Evolutionary conservation across 2,113 vertebrate genomes (phyloP), one percentile per base, ranked within the genome.

Genomic region (Sylvilagus bachmani): DNA sequence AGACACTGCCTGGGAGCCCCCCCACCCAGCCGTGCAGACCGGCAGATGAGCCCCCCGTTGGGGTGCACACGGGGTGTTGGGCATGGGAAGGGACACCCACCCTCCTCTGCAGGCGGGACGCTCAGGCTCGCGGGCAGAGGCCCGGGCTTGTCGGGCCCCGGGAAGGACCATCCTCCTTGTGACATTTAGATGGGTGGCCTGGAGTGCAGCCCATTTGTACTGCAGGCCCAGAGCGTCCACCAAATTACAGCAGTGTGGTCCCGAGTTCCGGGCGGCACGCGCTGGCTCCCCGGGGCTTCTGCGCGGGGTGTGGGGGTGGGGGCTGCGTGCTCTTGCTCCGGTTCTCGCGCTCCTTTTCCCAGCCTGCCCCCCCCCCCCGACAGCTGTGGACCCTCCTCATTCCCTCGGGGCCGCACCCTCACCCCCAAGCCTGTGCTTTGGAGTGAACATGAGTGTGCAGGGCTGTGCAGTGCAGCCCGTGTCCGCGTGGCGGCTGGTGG

Each of bases 401-500:
- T 74, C 92, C 82, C 5, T 0, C 2, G 92, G 85, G 86, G 21
- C 92, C 44, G 67, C n/a, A 6, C 38, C 38, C 44, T 44, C 44
- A 7, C 44, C 44, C 44, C 7, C 6, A 44, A 44, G 44, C 44
- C 44, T 44, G 44, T 44, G 44, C 44, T 64, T 61, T 8, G 73
- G 12, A 5, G 27, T 61, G 87, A 84, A 89, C 83, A 10, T 49
- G 19, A 17, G 55, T 17, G 24, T 21, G 62, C 2, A 33, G 77
- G 83, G 79, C 70, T 70, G 84, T 95, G 95, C 21, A 85, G 16
- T 19, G 70, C 19, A 10, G 84, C 70, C 19, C 36, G 16, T 96
- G 96, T 97, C 97, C 79, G 58, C 38, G 10, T n/a, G 33, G 86
- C 86, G 19, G 81, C 92, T 17, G 79, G 91, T 86, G 97, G 90